Evolutionary conservation across 1,140 invertebrate genomes (phyloP).

Genomic region (Belonocnema kinseyi): DNA sequence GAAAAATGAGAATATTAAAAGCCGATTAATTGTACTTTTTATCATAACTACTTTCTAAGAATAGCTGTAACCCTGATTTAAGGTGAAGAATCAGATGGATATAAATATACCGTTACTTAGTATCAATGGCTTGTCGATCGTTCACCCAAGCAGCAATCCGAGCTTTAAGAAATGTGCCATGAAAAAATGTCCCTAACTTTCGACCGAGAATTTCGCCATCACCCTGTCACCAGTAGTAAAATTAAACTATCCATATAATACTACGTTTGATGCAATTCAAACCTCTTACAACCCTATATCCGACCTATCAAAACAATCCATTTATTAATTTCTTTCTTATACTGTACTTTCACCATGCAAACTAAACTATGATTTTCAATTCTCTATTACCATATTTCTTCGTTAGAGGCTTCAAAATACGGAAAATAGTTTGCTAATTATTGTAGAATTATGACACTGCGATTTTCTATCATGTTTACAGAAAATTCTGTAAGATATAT

Average conservation of each 20-base stretch:
- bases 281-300: slow-evolving; percentile 36
- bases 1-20: too few relatives aligned
- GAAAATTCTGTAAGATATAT: too few relatives aligned
- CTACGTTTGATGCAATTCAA: slow-evolving; percentile 21
- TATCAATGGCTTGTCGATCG: slow-evolving; percentile 20
- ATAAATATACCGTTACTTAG: neutral
- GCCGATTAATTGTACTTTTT: too few relatives aligned
- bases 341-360: slow-evolving; percentile 6
- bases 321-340: slow-evolving; percentile 24
- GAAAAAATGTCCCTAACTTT: slow-evolving; percentile 18
- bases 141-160: slow-evolving; percentile 1
- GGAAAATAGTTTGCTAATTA: neutral
- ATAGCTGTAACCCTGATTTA: too few relatives aligned
- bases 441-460: neutral
- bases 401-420: neutral
- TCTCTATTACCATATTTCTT: slow-evolving; percentile 1
- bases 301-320: slow-evolving; percentile 30
- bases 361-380: slow-evolving; percentile 20
- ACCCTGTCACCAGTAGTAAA: slow-evolving; percentile 25
- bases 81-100: neutral
- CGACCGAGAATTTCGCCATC: slow-evolving; percentile 10
- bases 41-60: too few relatives aligned
- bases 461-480: too few relatives aligned
- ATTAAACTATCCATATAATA: slow-evolving; percentile 26
- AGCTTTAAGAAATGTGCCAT: slow-evolving; percentile 4